Conservation (phyloP, 2,888 invertebrate genomes). For the Stenodema calcarata region DNA sequence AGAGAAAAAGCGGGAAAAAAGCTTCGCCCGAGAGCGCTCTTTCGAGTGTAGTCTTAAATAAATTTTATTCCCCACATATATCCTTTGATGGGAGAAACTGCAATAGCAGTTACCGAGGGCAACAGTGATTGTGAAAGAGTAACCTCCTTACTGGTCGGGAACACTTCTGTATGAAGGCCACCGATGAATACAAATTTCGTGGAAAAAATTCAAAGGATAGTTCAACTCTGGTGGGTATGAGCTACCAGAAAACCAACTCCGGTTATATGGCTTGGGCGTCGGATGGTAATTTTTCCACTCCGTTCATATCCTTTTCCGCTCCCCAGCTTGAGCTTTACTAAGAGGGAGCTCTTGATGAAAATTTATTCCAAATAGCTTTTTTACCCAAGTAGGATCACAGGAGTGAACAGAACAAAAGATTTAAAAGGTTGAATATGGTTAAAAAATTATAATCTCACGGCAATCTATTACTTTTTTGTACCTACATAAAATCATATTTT, state of each 20-base stretch:
- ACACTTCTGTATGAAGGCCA: neutral
- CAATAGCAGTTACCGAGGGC: neutral
- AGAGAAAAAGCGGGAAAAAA: neutral
- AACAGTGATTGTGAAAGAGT: conserved; percentile 5
- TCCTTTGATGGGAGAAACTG: neutral
- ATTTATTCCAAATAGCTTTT: neutral
- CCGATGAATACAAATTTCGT: conserved; percentile 11
- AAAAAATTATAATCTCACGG: neutral
- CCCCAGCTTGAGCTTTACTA: neutral
- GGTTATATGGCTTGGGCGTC: neutral
- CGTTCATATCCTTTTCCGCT: conserved; percentile 14
- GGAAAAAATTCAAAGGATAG: neutral
- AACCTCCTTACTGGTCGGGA: neutral
- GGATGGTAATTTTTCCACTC: conserved; percentile 21
- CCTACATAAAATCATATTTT: too few species aligned
- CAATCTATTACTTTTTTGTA: neutral
- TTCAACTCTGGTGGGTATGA: neutral
- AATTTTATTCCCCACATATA: neutral
- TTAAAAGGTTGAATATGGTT: neutral
- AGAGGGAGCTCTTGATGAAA: neutral
- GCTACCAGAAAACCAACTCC: neutral
- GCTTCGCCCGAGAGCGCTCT: neutral
- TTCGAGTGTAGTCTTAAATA: conserved; percentile 5
- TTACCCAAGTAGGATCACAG: neutral
- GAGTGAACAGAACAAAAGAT: neutral